phyloP scores from a whole-genome alignment of 2,113 vertebrate genomes.

The Burhinus bistriatus region DNA sequence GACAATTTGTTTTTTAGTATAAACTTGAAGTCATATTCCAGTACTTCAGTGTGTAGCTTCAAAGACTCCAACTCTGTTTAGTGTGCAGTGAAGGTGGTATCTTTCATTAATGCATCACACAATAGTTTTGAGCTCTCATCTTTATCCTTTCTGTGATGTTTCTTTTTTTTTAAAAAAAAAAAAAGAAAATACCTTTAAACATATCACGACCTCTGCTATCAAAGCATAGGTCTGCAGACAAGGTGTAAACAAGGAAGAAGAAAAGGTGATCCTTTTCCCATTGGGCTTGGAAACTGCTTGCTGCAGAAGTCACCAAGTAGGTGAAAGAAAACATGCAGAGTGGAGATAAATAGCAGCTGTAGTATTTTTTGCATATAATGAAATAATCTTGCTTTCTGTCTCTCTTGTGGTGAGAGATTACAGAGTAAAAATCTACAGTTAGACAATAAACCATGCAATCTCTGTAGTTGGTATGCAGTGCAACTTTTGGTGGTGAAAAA shows the following conservation, averaged over 20 bases:
- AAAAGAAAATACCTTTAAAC: not conserved
- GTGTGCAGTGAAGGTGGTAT: not conserved
- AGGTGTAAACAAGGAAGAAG: not conserved
- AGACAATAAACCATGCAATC: not conserved
- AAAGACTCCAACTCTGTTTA: not conserved
- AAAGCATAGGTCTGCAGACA: not conserved
- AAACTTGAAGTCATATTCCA: not conserved
- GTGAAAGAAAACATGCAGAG: not conserved
- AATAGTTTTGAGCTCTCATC: not conserved
- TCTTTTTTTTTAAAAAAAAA: not conserved
- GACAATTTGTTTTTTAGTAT: not conserved
- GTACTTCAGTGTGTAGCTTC: not conserved
- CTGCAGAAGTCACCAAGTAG: not conserved
- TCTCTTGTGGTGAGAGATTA: not conserved
- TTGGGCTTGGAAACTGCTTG: not conserved
- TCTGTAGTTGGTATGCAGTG: not conserved
- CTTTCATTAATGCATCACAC: not conserved
- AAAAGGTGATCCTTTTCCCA: not conserved
- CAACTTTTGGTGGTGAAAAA: not conserved
- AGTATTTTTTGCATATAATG: not conserved
- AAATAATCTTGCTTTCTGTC: not conserved
- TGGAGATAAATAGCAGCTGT: not conserved
- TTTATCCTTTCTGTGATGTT: not conserved
- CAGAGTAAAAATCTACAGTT: not conserved
- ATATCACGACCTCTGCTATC: not conserved